phyloP scores from a whole-genome alignment of 2,888 invertebrate genomes.

The Phyto melanocephala region DNA sequence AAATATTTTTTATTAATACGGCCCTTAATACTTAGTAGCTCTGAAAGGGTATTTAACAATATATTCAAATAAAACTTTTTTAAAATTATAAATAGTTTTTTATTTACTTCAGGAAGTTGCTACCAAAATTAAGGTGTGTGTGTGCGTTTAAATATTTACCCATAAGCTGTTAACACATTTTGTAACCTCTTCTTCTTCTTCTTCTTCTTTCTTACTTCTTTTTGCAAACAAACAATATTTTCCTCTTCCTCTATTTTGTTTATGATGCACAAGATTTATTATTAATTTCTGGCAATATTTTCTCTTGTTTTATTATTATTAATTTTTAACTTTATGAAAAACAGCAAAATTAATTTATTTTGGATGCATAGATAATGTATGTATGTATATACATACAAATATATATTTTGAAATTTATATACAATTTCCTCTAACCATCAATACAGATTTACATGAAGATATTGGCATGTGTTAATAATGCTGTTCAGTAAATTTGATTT shows the following conservation, averaged over 20 bases:
- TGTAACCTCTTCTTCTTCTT: neutral
- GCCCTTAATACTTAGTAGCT: too few species aligned
- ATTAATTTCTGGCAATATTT: neutral
- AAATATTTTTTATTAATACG: too few species aligned
- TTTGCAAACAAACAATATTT: neutral
- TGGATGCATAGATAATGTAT: too few species aligned
- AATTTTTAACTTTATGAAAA: neutral
- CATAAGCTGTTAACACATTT: slow-evolving; percentile 1
- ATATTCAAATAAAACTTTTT: neutral
- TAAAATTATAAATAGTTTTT: neutral
- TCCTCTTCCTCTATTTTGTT: neutral
- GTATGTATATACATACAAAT: too few species aligned
- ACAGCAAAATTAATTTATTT: too few species aligned
- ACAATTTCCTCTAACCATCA: too few species aligned
- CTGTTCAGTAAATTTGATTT: too few species aligned
- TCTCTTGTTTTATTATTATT: neutral
- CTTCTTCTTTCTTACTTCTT: too few species aligned
- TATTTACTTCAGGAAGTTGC: slow-evolving; percentile 15
- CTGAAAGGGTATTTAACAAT: too few species aligned
- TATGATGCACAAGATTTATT: neutral
- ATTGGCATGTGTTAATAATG: too few species aligned
- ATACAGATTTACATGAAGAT: too few species aligned
- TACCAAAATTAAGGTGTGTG: neutral
- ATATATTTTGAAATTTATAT: too few species aligned
- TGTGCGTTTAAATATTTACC: slow-evolving; percentile 6